Conservation (phyloP, 2,888 invertebrate genomes). For the Acanthosepion esculentum region DNA sequence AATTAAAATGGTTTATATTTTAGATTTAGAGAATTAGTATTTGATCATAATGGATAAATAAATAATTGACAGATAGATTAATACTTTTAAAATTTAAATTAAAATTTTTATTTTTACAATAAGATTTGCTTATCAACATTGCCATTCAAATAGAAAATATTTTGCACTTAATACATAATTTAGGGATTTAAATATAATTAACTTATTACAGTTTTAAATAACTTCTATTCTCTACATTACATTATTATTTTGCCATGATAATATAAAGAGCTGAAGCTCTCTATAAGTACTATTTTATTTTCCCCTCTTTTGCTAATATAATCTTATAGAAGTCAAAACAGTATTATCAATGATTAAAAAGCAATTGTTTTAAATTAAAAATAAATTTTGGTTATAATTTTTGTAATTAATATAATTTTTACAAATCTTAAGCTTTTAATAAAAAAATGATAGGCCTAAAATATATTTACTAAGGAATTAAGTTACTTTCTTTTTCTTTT, state of each 20-base stretch:
- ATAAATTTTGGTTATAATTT: no score
- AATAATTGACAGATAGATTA: background rate
- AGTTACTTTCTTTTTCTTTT: background rate
- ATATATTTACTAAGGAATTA: slow-evolving; percentile 4
- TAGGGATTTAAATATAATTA: background rate
- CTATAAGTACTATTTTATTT: background rate
- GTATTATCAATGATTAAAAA: background rate
- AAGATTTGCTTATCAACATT: background rate
- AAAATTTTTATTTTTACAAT: background rate
- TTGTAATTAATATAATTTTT: no score
- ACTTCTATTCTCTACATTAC: background rate
- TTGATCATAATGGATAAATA: background rate
- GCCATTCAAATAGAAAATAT: background rate
- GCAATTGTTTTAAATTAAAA: background rate
- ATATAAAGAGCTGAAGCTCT: background rate
- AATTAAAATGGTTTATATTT: background rate
- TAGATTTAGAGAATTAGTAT: background rate
- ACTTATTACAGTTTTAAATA: background rate
- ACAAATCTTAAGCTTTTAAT: background rate
- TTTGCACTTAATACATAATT: background rate
- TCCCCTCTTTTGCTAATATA: background rate
- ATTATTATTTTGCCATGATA: background rate
- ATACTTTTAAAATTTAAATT: background rate
- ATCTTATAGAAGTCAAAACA: background rate
- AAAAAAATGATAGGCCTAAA: background rate